Evolutionary conservation across 2,113 vertebrate species (phyloP), one percentile per base, ranked within the genome.

Genomic region (Bambusicola thoracicus): DNA sequence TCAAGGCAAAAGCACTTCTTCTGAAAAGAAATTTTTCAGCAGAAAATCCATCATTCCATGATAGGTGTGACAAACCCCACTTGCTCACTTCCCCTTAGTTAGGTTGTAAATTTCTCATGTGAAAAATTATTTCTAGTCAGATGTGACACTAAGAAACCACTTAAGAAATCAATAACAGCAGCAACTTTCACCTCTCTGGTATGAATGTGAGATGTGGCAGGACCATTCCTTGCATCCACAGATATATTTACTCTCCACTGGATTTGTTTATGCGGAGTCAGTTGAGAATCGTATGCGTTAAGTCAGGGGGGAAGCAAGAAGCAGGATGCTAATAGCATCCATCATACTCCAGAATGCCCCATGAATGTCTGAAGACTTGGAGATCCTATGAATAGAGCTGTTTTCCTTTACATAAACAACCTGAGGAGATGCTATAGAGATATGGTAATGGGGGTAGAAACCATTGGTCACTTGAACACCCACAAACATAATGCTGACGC

Each of bases 221-320:
- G 56, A 61, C 8, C 30, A 13, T 11, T 29, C 44, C 72, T 73
- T 32, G 58, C 4, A 24, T 13, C 48, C 36, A 43, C 1, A 13
- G 43, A 24, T 49, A 17, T 18, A 32, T 92, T 92, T 27, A 5
- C 61, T 32, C 70, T 56, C 36, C 18, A 34, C 34, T 4, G 67
- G 38, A 56, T 62, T 58, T 30, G 24, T 49, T 2, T 38, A 5
- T 6, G 74, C 25, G n/a, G n/a, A 24, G 13, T 6, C 70, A 5
- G 19, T 41, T 1, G 2, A n/a, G 89, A 85, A 6, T 17, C 1
- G 0, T 4, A 10, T 4, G 4, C 7, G 44, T 44, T 21, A 25
- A 0, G 29, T 19, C 53, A 3, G 51, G 20, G 40, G 17, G 8
- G 41, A 59, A n/a, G 24, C 36, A 29, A 72, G 38, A 29, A 38